Evolutionary conservation across 2,113 vertebrate genomes (phyloP).

Genomic region (Tringa solitaria): DNA sequence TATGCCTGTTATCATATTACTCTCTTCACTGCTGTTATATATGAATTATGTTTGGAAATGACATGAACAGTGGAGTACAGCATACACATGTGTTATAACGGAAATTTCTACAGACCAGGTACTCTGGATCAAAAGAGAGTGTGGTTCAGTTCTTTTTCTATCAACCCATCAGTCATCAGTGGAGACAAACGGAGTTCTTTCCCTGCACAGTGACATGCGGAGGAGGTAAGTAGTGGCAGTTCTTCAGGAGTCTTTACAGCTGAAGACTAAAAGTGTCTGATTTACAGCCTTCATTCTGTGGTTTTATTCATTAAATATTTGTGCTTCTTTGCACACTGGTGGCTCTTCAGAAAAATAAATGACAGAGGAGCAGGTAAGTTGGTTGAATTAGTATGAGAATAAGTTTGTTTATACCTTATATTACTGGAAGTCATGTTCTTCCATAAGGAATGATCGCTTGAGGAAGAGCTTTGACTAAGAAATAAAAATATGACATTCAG

Average conservation of each 20-base stretch:
- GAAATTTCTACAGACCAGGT: constrained; percentile 81
- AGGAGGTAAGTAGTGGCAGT: constrained; percentile 80
- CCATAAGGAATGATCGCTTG: background rate
- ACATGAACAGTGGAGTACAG: background rate
- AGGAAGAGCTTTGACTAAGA: background rate
- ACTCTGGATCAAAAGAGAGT: constrained; percentile 81
- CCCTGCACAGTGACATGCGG: constrained; percentile 87
- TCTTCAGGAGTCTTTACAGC: background rate
- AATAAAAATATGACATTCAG: background rate
- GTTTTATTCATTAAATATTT: background rate
- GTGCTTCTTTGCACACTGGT: background rate
- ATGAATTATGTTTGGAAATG: background rate
- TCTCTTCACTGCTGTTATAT: background rate
- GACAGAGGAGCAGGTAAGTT: background rate
- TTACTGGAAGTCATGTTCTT: background rate
- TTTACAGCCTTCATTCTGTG: background rate
- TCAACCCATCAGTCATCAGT: constrained; percentile 86
- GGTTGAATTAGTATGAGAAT: background rate
- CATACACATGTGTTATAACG: background rate
- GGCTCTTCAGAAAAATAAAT: background rate
- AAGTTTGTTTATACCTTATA: background rate
- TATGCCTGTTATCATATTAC: background rate
- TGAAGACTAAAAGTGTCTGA: background rate
- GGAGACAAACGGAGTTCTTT: constrained; percentile 86
- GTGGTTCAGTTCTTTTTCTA: constrained; percentile 88